Evolutionary conservation across 2,113 vertebrate genomes (phyloP).

Genomic region (Lipophrys pholis): DNA sequence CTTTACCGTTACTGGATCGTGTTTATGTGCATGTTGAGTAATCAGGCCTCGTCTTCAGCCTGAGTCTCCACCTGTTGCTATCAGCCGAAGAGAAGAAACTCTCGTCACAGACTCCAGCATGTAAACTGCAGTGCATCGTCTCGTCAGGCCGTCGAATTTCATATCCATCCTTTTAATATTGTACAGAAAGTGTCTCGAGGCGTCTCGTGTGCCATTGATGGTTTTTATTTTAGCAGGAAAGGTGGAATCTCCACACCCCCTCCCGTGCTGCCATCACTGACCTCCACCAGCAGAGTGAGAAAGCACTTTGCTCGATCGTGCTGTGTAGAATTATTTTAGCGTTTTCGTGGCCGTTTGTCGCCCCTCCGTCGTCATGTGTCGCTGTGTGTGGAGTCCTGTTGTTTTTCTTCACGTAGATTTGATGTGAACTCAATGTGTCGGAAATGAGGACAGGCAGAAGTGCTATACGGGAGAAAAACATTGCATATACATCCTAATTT

Average conservation of each 20-base stretch:
- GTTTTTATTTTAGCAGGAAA: conserved; percentile 7
- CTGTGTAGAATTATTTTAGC: neutral
- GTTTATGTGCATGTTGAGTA: conserved; percentile 38
- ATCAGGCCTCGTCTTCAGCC: neutral
- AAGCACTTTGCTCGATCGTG: neutral
- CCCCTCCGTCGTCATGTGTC: neutral
- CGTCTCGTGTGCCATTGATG: conserved; percentile 17
- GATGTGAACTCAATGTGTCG: neutral
- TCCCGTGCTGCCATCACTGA: conserved; percentile 27
- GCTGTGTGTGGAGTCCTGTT: neutral
- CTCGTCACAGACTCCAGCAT: conserved; percentile 30
- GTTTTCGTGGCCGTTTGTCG: conserved; percentile 4
- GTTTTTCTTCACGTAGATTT: conserved; percentile 2
- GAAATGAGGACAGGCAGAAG: neutral
- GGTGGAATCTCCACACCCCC: too few relatives aligned
- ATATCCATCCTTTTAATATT: conserved; percentile 38
- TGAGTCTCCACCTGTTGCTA: neutral
- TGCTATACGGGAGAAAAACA: neutral
- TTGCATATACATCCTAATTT: neutral
- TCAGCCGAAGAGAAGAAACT: neutral
- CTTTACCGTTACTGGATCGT: too few relatives aligned
- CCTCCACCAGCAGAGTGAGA: too few relatives aligned
- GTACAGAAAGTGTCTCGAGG: conserved; percentile 36
- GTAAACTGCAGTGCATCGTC: conserved; percentile 23
- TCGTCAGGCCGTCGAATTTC: conserved; percentile 38